These are phyloP conservation scores for Falco novaeseelandiae DNA, from an alignment of 2,797 vertebrate species.

Conservation along the genomic window DNA sequence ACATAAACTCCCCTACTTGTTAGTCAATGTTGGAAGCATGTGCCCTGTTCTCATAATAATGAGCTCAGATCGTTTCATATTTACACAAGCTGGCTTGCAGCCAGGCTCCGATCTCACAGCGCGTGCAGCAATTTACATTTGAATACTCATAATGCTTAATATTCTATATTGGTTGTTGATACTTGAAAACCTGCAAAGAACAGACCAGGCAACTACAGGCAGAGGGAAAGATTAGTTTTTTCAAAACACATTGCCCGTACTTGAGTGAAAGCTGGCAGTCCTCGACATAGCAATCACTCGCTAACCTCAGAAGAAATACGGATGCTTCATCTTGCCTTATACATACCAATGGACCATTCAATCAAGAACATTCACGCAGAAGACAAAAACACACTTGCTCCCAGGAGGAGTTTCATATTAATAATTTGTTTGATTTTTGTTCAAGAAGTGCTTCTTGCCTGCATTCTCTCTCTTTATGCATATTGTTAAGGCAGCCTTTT, in stretches of 20 bases:
- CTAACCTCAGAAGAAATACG: background rate
- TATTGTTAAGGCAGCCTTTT: background rate
- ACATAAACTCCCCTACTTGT: background rate
- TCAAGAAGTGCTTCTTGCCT: background rate
- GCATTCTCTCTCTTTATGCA: background rate
- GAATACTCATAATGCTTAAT: background rate
- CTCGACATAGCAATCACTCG: background rate
- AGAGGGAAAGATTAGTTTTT: background rate
- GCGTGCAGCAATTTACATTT: background rate
- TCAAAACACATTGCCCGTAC: background rate
- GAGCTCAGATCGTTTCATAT: background rate
- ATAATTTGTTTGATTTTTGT: background rate
- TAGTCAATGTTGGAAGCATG: background rate
- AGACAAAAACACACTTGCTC: background rate
- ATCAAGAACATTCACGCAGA: background rate
- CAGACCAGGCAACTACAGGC: background rate
- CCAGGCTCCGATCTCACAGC: background rate
- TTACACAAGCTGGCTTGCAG: constrained; percentile 31
- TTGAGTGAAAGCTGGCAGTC: background rate
- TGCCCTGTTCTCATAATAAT: background rate
- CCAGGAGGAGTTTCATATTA: background rate
- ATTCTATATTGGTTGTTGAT: constrained; percentile 36
- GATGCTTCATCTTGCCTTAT: background rate
- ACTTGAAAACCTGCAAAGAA: background rate
- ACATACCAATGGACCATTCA: background rate